These are phyloP conservation scores for Odocoileus virginianus DNA, from an alignment of 2,113 vertebrate species.

Conservation along the genomic window DNA sequence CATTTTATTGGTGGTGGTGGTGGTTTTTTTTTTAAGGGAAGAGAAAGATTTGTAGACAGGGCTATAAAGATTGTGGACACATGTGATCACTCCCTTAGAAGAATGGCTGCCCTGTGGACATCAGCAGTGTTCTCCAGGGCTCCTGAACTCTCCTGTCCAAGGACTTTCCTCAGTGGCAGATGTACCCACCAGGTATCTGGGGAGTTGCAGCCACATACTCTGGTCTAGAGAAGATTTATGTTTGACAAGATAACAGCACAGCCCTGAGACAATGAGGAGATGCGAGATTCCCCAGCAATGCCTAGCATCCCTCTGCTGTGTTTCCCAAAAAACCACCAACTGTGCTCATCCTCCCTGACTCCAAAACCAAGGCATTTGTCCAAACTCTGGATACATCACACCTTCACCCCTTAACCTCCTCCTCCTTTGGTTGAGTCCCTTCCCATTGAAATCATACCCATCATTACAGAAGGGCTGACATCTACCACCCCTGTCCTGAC, in stretches of 20 bases:
- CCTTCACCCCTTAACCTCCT: neutral
- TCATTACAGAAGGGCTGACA: neutral
- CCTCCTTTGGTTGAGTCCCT: neutral
- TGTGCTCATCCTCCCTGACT: neutral
- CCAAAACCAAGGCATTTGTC: neutral
- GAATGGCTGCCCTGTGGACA: conserved; percentile 48
- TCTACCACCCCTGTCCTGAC: neutral
- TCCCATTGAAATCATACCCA: neutral
- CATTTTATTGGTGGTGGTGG: neutral
- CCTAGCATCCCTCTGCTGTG: neutral
- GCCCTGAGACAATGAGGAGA: neutral
- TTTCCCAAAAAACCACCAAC: neutral
- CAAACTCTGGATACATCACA: neutral
- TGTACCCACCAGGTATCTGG: neutral
- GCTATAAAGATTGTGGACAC: conserved; percentile 59
- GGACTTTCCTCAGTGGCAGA: neutral
- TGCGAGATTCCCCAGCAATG: neutral
- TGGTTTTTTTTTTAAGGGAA: conserved; percentile 31
- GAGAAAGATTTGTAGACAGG: conserved; percentile 37
- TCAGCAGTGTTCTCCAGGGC: neutral
- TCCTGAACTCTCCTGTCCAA: neutral
- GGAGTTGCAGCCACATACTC: neutral
- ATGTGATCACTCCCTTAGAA: neutral
- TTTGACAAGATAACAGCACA: neutral
- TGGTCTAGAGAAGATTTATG: neutral